Conservation (phyloP, 53 echinoderm and acorn worm genomes). For the Hippasteria phrygiana region DNA sequence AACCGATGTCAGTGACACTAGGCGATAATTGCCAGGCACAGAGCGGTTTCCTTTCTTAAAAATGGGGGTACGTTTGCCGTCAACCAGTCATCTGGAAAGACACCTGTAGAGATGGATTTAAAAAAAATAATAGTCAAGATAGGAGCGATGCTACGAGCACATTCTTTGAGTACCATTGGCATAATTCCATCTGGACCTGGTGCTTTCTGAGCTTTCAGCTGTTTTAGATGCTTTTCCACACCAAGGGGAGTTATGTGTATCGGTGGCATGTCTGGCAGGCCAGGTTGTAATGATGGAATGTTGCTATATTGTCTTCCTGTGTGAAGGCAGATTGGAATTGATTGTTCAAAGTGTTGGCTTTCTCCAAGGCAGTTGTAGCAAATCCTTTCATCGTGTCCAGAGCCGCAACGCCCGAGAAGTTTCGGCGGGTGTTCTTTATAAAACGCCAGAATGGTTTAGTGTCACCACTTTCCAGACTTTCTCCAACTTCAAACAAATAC, state of each 20-base stretch:
- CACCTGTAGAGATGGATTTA: background rate
- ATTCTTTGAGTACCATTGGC: background rate
- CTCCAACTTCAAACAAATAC: conserved; percentile 10
- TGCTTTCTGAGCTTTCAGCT: background rate
- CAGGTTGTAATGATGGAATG: background rate
- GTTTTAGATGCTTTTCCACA: background rate
- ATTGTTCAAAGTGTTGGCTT: conserved; percentile 13
- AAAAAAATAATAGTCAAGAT: background rate
- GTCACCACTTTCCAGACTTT: background rate
- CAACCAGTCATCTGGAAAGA: conserved; percentile 3
- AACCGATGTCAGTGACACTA: background rate
- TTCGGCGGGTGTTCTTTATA: conserved; percentile 9
- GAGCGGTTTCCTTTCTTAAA: conserved; percentile 2
- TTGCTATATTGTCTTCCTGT: conserved; percentile 16
- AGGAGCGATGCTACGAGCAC: background rate
- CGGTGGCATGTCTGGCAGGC: background rate
- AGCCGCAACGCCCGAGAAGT: background rate
- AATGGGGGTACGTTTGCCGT: background rate
- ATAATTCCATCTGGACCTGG: background rate
- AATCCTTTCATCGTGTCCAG: background rate
- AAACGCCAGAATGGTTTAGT: conserved; percentile 29
- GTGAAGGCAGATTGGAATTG: conserved; percentile 32
- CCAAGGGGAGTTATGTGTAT: background rate
- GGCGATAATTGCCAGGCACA: background rate
- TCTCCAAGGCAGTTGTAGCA: background rate